Conservation (phyloP, 2,113 vertebrate genomes). For the Mirounga angustirostris region DNA sequence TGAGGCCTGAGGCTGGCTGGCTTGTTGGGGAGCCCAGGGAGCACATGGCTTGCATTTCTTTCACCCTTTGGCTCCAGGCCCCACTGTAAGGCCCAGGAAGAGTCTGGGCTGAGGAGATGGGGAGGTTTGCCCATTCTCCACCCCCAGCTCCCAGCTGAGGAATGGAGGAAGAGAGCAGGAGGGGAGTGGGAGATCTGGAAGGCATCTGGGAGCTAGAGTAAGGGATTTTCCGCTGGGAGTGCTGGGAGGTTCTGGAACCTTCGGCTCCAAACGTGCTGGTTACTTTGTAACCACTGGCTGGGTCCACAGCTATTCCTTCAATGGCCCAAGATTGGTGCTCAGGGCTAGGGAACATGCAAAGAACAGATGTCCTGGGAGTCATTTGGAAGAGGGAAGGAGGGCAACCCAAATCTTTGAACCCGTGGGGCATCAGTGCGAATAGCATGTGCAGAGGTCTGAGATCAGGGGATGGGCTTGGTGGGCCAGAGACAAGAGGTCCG, state of each 20-base stretch:
- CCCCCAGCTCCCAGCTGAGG: neutral
- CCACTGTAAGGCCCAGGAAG: neutral
- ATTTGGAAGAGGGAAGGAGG: slow-evolving; percentile 26
- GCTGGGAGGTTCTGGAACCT: neutral
- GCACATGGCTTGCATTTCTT: neutral
- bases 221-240: neutral
- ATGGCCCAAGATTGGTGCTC: neutral
- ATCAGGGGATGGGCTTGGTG: too few species aligned
- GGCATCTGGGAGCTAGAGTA: neutral
- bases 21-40: neutral
- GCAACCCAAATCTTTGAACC: neutral
- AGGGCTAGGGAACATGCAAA: neutral
- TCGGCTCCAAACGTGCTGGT: neutral
- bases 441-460: neutral
- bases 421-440: neutral
- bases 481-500: neutral
- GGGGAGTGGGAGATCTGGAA: neutral
- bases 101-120: neutral
- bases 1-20: neutral
- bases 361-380: slow-evolving; percentile 47
- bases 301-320: slow-evolving; percentile 47
- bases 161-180: neutral
- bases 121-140: neutral
- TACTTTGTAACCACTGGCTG: neutral
- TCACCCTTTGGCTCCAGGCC: neutral